Percentiles rank a stretch among this genome's conserved stretches.
These are phyloP conservation scores for Megatriorchis doriae DNA, from an alignment of 2,113 vertebrate genomes.

Conservation along the genomic window DNA sequence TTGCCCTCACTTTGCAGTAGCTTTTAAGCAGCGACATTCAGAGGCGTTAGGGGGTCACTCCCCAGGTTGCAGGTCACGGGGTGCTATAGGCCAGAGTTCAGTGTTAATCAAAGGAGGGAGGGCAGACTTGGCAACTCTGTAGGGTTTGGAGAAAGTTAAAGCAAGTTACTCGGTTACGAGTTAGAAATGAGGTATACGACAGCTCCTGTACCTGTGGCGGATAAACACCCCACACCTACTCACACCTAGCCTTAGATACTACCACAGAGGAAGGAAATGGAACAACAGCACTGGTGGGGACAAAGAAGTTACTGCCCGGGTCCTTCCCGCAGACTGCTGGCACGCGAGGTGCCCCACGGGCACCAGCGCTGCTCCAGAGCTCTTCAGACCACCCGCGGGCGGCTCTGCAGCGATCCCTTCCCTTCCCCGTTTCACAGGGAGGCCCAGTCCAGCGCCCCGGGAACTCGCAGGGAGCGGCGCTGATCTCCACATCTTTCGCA, in stretches of 20 bases:
- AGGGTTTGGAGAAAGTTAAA: conserved; percentile 86
- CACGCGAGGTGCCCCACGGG: not conserved
- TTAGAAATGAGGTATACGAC: conserved; percentile 98
- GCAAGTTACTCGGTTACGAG: conserved; percentile 87
- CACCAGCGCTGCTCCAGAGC: not conserved
- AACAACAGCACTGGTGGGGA: conserved; percentile 13
- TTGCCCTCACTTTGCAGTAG: conserved; percentile 78
- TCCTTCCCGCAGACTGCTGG: not conserved
- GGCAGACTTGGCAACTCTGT: conserved; percentile 84
- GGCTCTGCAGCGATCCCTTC: not conserved
- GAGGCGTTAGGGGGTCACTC: conserved; percentile 64
- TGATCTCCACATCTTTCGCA: not conserved
- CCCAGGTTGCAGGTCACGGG: conserved; percentile 74
- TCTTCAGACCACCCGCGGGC: fast-evolving
- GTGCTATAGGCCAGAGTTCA: conserved; percentile 76
- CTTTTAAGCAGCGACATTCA: conserved; percentile 76
- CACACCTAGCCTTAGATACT: conserved; percentile 74
- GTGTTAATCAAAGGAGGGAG: conserved; percentile 68
- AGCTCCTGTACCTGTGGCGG: conserved; percentile 80
- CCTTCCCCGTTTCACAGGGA: not conserved
- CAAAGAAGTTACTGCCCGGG: not conserved
- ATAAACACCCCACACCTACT: conserved; percentile 69
- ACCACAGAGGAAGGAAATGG: conserved; percentile 67
- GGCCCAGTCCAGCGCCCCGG: not conserved
- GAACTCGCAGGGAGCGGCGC: not conserved